Base-by-base conservation (phyloP, 2,888 invertebrate species). In the Drosophila testacea region DNA sequence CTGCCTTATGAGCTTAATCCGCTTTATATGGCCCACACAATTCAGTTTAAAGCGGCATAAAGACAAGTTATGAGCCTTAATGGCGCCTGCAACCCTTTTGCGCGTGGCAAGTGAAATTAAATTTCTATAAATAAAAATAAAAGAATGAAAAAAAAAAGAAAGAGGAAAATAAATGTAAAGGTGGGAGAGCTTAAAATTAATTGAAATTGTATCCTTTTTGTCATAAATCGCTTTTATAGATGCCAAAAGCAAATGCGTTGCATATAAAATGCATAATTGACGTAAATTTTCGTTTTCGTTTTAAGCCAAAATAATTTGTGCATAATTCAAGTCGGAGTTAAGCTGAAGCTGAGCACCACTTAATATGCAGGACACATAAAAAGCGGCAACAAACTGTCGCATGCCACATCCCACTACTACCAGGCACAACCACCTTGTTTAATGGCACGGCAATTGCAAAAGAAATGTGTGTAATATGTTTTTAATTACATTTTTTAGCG, bases 141-240 rank as follows among this genome's bases (percentile, higher is more conserved):
- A 4, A 6, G 36, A 61, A 22, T 22, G 32, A n/a, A n/a, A n/a
- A 44, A 39, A n/a, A 27, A 36, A 30, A 11, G 16, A n/a, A 13
- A 4, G 68, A 22, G n/a, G 30, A 22, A n/a, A 4, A 4, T 6
- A 30, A 47, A n/a, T 11, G 16, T 7, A 27, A 69, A 60, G 70
- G 64, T 69, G 60, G 55, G 74, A 66, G 72, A 76, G 79, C 77
- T 90, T 87, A 87, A 90, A 82, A 74, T 87, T 90, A 90, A 90
- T 88, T 88, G 81, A 88, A 88, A 86, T 68, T 73, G 69, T 80
- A 69, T 66, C 61, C 64, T 51, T 73, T 73, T 69, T 4, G 34
- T 27, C 56, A 68, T 65, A 83, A 77, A 83, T 66, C 62, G 65
- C 38, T 27, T 70, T 83, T 61, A 75, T 38, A 47, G 41, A 57